Conservation (phyloP, 37 sponge, comb jelly and placozoan genomes). For the Hexactinellida sp. region DNA sequence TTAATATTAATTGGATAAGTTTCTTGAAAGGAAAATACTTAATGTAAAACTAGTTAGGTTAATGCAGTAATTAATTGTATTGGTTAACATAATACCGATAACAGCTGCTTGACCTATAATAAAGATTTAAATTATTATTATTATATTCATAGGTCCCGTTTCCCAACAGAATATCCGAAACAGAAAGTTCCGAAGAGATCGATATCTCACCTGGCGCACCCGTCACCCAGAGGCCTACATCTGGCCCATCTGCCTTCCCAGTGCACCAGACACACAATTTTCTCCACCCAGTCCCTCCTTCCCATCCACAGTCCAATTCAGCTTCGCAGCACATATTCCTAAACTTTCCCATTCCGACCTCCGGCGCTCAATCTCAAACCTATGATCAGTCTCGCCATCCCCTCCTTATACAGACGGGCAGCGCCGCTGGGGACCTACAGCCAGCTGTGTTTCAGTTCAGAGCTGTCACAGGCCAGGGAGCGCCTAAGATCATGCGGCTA, state of each 20-base stretch:
- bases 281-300: background rate
- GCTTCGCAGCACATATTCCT: background rate
- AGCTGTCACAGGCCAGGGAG: background rate
- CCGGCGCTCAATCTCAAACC: background rate
- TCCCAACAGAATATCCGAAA: slow-evolving; percentile 6
- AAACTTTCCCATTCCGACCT: slow-evolving; percentile 7
- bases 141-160: background rate
- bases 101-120: too few relatives aligned
- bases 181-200: background rate
- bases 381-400: background rate
- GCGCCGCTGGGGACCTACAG: background rate
- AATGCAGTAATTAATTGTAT: too few relatives aligned
- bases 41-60: too few relatives aligned
- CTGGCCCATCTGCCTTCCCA: slow-evolving; percentile 16
- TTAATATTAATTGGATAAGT: too few relatives aligned
- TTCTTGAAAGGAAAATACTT: too few relatives aligned
- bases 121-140: background rate
- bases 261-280: background rate
- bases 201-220: background rate
- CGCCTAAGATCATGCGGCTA: background rate
- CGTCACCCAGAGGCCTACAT: slow-evolving; percentile 1
- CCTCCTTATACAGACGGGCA: background rate
- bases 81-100: too few relatives aligned
- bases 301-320: background rate
- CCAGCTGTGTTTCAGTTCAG: background rate